Base-by-base conservation (phyloP, 1,140 invertebrate genomes). In the Drosophila bocqueti region DNA sequence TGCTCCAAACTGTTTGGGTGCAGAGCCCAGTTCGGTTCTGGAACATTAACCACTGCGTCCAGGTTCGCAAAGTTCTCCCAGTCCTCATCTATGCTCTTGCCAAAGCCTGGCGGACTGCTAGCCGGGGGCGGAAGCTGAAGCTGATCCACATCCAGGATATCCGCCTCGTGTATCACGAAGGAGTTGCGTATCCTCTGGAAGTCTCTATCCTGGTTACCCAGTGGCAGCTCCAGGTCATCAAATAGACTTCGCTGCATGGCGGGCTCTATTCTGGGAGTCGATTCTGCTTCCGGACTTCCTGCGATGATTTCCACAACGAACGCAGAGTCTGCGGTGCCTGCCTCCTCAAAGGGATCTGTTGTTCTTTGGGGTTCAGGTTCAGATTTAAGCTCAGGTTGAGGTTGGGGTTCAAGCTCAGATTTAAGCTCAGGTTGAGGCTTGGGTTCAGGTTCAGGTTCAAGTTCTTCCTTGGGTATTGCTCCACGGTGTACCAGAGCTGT, bases 51-150 rank as follows among this genome's bases (percentile, higher is more conserved):
- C 4, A 89, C 81, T 13, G 52, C 52, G 6, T 81, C 72, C 16
- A 92, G 74, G 42, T 92, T 80, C 36, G 81, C 84, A 71, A 92
- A 92, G 68, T 83, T 92, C 24, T 81, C 84, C 91, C 91, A 92
- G 45, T 92, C 91, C 29, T 92, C 91, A n/a, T 92, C 91, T 47
- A 92, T 92, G 58, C 59, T 76, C 50, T 92, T 92, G 9, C 91
- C 91, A 69, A 91, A 92, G 13, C 91, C 91, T 13, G 81, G 84
- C 11, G 84, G 84, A 46, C 85, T 89, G 21, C 77, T 71, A 1
- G 90, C 63, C 40, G 55, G 15, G 1, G 72, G 15, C 1, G 72
- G 55, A 24, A 67, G n/a, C 26, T 73, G 78, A 7, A 54, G 36
- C 31, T 49, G 67, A 46, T 71, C 66, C 42, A 78, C 60, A 36